These are phyloP conservation scores for Apamea sordens DNA, from an alignment of 2,888 invertebrate species.

Conservation along the genomic window DNA sequence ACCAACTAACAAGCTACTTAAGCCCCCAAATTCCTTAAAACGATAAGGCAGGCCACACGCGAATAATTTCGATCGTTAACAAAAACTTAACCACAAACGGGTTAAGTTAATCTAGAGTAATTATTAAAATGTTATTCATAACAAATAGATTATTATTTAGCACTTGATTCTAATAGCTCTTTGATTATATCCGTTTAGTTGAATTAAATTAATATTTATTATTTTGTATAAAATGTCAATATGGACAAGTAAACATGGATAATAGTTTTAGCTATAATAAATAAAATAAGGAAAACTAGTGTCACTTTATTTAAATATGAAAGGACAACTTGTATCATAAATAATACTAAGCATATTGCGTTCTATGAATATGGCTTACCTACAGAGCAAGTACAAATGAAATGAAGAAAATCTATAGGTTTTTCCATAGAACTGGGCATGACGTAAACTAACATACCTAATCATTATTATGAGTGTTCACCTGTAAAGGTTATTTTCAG, in stretches of 20 bases:
- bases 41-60: constrained; percentile 59
- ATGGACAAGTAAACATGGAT: constrained; percentile 16
- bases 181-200: constrained; percentile 44
- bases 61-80: constrained; percentile 37
- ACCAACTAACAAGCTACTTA: constrained; percentile 27
- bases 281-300: constrained; percentile 19
- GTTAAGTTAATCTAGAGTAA: constrained; percentile 32
- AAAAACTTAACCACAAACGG: constrained; percentile 12
- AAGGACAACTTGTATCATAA: constrained; percentile 13
- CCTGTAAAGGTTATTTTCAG: not conserved
- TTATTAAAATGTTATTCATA: constrained; percentile 40
- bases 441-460: not conserved
- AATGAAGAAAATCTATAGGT: not conserved
- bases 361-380: not conserved
- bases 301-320: constrained; percentile 27
- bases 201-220: constrained; percentile 47
- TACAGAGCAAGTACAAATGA: not conserved
- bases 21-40: constrained; percentile 34
- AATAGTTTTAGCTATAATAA: constrained; percentile 19
- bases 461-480: not conserved
- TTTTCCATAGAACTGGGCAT: not conserved
- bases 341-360: constrained; percentile 6
- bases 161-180: constrained; percentile 27
- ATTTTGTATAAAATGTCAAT: constrained; percentile 20
- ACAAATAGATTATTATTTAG: constrained; percentile 29